A percentile compares a stretch with the other conserved stretches of the same genome.
These are phyloP conservation scores for Macropodus opercularis DNA, from an alignment of 2,797 vertebrate species.

Conservation along the genomic window DNA sequence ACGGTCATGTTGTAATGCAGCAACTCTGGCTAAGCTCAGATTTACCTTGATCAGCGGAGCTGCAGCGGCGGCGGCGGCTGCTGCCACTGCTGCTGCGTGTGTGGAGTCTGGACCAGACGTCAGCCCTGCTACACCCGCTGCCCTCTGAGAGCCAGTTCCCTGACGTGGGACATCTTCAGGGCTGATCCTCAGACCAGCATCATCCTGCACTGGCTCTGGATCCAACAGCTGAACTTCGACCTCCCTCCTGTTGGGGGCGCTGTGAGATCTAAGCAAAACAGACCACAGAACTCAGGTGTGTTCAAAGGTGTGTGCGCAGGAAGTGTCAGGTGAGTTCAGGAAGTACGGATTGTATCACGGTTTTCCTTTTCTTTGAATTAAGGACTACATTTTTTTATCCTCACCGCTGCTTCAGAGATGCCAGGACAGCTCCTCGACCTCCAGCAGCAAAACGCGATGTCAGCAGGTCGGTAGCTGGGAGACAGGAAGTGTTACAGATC, in stretches of 20 bases:
- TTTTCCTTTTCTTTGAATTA: too few relatives aligned
- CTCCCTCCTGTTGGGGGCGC: constrained; percentile 79
- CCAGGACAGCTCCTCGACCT: constrained; percentile 82
- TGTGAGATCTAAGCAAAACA: constrained; percentile 76
- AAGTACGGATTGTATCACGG: too few relatives aligned
- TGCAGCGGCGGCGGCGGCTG: constrained; percentile 83
- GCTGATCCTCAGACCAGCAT: constrained; percentile 1
- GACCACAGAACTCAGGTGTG: not conserved
- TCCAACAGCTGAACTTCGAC: constrained; percentile 87
- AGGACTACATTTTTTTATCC: too few relatives aligned
- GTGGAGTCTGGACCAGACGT: constrained; percentile 22
- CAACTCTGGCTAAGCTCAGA: too few relatives aligned
- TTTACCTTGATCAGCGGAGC: constrained; percentile 87
- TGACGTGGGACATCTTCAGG: not conserved
- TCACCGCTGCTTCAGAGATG: constrained; percentile 79
- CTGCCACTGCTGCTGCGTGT: constrained; percentile 67
- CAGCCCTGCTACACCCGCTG: not conserved
- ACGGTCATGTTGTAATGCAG: too few relatives aligned
- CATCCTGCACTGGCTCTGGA: not conserved
- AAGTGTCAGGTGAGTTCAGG: not conserved
- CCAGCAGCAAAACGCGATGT: constrained; percentile 85
- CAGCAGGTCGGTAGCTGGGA: constrained; percentile 80
- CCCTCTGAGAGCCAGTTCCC: constrained; percentile 21
- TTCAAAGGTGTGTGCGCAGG: too few relatives aligned
- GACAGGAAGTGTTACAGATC: constrained; percentile 14